Percentiles rank a stretch among this genome's conserved stretches.
Evolutionary conservation across 2,888 invertebrate species (phyloP).

Genomic region (Acholoe squamosa): DNA sequence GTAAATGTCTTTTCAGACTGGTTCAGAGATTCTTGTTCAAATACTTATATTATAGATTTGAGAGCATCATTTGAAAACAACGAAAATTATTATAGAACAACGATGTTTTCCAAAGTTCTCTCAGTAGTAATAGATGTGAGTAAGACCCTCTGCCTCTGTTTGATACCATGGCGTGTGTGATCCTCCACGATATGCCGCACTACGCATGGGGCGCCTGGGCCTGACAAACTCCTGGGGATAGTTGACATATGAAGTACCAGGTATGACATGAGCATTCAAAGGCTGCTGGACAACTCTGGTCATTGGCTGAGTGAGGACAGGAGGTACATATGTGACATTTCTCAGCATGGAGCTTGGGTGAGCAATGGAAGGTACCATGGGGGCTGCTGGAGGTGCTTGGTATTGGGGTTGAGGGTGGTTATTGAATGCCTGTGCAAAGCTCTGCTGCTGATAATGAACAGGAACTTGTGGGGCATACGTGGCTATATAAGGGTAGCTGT

Average conservation of each 20-base stretch:
- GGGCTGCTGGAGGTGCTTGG: neutral
- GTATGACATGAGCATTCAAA: neutral
- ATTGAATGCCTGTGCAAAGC: neutral
- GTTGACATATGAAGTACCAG: neutral
- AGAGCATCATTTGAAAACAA: no score
- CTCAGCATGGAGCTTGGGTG: no score
- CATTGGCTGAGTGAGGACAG: no score
- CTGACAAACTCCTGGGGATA: neutral
- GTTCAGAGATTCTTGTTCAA: no score
- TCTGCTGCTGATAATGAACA: neutral
- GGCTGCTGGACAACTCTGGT: no score
- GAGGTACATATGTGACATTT: neutral
- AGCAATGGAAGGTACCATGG: neutral
- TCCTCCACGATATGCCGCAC: neutral
- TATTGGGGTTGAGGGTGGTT: neutral
- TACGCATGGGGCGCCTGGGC: neutral
- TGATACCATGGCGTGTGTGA: neutral
- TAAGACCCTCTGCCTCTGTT: no score
- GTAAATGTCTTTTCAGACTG: no score
- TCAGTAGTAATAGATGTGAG: no score
- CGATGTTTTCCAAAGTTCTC: no score
- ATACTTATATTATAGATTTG: no score
- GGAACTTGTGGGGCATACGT: neutral
- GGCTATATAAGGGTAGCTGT: neutral
- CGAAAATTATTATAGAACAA: no score